These are phyloP conservation scores for Lepidurus packardi DNA, from an alignment of 1,140 invertebrate species.

Conservation along the genomic window DNA sequence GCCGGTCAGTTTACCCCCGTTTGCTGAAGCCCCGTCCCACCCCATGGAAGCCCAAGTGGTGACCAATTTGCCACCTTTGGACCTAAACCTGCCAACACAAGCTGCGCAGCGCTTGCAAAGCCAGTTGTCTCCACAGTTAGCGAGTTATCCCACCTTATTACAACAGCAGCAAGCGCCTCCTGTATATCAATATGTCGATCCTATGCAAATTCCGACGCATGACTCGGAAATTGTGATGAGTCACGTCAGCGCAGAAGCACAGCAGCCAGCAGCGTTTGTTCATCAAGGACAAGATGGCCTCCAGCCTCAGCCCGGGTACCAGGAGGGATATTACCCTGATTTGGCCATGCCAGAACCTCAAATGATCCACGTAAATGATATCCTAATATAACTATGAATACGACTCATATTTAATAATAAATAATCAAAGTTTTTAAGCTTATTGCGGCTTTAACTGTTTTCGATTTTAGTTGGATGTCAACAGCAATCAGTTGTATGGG, in stretches of 20 bases:
- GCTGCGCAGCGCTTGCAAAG: conserved; percentile 7
- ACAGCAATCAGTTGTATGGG: conserved; percentile 5
- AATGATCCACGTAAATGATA: neutral
- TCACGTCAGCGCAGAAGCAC: neutral
- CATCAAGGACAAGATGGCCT: neutral
- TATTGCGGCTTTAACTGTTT: neutral
- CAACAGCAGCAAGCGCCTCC: neutral
- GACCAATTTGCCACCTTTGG: conserved; percentile 22
- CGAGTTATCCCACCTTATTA: neutral
- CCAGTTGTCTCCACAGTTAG: neutral
- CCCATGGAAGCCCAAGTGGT: neutral
- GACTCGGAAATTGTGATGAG: neutral
- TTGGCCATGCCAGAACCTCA: neutral
- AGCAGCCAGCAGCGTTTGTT: neutral
- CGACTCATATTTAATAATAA: too few species aligned
- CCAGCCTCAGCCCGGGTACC: neutral
- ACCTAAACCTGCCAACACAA: neutral
- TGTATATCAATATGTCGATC: neutral
- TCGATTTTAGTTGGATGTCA: neutral
- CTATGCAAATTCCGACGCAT: neutral
- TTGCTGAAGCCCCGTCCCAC: neutral
- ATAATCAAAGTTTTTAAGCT: neutral
- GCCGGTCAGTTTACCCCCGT: neutral
- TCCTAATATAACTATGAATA: neutral
- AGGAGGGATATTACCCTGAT: neutral